Conservation (phyloP, 2,113 vertebrate genomes). For the Lamprotornis superbus region DNA sequence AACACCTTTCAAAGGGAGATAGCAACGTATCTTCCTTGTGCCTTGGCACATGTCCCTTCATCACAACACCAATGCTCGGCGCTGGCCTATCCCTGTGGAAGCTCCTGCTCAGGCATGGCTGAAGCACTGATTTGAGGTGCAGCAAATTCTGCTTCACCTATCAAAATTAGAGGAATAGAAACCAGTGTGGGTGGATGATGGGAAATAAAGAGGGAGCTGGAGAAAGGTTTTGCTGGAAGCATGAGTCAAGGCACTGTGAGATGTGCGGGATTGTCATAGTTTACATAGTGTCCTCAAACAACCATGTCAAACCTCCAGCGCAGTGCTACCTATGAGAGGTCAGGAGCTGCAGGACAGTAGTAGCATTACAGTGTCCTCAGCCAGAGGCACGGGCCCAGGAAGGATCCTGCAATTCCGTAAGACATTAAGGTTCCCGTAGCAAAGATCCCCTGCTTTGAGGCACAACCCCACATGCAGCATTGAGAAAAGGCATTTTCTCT, state of each 20-base stretch:
- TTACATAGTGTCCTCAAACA: constrained; percentile 14
- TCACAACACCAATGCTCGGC: accelerated
- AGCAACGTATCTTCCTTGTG: neutral
- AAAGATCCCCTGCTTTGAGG: neutral
- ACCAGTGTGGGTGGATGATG: accelerated
- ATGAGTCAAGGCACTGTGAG: neutral
- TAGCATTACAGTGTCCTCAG: neutral
- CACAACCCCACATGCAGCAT: accelerated
- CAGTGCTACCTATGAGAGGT: neutral
- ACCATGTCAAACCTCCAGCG: accelerated
- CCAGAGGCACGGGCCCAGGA: neutral
- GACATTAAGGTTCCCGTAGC: accelerated
- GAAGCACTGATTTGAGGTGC: neutral
- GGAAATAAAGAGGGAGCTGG: neutral
- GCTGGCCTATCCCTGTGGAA: neutral
- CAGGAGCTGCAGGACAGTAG: neutral
- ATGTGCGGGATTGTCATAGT: neutral
- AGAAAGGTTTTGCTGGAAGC: neutral
- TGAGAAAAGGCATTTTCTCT: neutral
- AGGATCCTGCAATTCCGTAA: neutral
- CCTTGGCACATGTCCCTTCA: neutral
- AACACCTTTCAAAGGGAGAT: neutral
- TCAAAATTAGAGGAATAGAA: neutral
- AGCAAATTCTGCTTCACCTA: neutral
- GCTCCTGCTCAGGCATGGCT: neutral